Evolutionary conservation across 2,888 invertebrate genomes (phyloP).

Genomic region (Mantis religiosa): DNA sequence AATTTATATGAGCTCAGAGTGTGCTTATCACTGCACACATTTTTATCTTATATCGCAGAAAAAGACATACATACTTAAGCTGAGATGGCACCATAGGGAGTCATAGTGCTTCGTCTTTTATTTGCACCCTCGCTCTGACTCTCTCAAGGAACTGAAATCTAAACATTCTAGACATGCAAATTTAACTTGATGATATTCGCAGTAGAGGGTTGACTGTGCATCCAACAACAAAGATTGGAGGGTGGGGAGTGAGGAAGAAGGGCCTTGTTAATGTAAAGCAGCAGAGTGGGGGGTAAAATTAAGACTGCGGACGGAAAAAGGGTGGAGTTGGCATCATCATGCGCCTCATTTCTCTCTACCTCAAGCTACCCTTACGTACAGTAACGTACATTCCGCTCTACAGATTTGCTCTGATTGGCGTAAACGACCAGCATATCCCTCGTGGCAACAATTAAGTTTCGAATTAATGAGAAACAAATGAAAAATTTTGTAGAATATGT

Average conservation of each 20-base stretch:
- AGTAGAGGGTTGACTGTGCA: not conserved
- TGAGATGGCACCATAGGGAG: not conserved
- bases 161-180: conserved; percentile 5
- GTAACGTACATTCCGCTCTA: too few species aligned
- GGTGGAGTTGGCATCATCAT: not conserved
- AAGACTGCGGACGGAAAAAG: not conserved
- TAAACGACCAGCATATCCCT: too few species aligned
- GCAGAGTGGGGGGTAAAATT: not conserved
- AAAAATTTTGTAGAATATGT: too few species aligned
- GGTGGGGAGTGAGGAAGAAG: not conserved
- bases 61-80: not conserved
- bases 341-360: not conserved
- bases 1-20: not conserved
- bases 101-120: not conserved
- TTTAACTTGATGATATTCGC: conserved; percentile 1
- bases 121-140: not conserved
- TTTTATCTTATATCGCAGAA: not conserved
- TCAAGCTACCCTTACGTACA: not conserved
- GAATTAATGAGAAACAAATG: too few species aligned
- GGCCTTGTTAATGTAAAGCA: conserved; percentile 1
- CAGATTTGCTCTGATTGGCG: too few species aligned
- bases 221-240: not conserved
- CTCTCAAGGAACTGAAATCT: not conserved
- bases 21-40: not conserved
- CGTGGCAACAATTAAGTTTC: too few species aligned